Percentiles rank a stretch among this genome's conserved stretches.
Evolutionary conservation across 2,888 invertebrate species (phyloP).

Genomic region (Microctonus brassicae): DNA sequence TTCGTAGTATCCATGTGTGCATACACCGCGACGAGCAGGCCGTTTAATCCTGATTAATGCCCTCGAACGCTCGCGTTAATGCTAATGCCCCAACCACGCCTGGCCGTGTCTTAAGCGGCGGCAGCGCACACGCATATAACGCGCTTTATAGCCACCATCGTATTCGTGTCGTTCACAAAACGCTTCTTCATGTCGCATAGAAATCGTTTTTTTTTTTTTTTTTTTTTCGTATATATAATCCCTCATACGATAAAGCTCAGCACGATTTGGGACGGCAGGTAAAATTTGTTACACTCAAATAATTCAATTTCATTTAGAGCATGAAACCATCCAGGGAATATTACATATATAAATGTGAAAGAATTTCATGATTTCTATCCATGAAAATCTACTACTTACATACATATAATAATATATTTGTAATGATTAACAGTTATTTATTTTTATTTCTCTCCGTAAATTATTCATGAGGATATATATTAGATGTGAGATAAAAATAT

Average conservation of each 20-base stretch:
- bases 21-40: conserved; percentile 48
- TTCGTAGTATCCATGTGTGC: background rate
- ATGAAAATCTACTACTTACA: background rate
- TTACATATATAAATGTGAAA: no score
- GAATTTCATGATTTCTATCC: background rate
- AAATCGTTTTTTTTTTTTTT: background rate
- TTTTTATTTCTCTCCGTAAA: conserved; percentile 2
- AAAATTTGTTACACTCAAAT: conserved; percentile 31
- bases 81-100: conserved; percentile 58
- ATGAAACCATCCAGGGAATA: background rate
- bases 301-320: conserved; percentile 29
- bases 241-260: conserved; percentile 9
- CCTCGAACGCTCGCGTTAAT: conserved; percentile 63
- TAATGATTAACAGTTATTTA: conserved; percentile 34
- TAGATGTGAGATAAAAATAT: background rate
- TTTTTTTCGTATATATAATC: conserved; percentile 5
- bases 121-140: conserved; percentile 38
- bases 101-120: conserved; percentile 39
- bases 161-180: background rate
- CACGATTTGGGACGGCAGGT: conserved; percentile 26
- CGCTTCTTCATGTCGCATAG: conserved; percentile 2
- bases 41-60: conserved; percentile 68
- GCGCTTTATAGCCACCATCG: background rate
- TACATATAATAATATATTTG: conserved; percentile 18
- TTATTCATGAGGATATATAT: background rate